phyloP scores from a whole-genome alignment of 2,888 invertebrate genomes.

The Blastobasis lacticolella region DNA sequence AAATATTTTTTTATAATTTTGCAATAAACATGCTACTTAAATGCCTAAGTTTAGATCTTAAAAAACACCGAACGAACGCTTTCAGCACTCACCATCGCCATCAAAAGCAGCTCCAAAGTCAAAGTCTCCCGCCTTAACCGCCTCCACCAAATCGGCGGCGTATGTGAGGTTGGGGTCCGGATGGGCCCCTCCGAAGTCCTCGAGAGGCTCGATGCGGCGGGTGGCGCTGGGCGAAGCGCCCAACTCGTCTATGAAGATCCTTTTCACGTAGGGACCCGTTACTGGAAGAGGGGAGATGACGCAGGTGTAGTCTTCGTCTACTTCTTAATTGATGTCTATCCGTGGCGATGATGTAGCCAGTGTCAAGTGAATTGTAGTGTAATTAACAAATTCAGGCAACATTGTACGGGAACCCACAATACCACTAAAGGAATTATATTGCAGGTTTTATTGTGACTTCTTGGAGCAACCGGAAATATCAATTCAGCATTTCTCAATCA shows the following conservation, averaged over 20 bases:
- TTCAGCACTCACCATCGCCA: conserved; percentile 85
- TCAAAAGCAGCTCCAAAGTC: conserved; percentile 97
- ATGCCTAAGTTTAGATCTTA: neutral
- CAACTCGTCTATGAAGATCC: conserved; percentile 90
- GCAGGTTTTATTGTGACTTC: too few relatives aligned
- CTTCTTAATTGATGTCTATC: too few relatives aligned
- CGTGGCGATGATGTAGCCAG: too few relatives aligned
- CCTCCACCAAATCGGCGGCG: conserved; percentile 84
- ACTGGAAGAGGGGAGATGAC: conserved; percentile 70
- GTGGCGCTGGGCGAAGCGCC: conserved; percentile 82
- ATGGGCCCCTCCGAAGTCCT: conserved; percentile 96
- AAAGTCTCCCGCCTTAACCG: conserved; percentile 75
- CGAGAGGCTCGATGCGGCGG: conserved; percentile 85
- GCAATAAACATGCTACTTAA: too few relatives aligned
- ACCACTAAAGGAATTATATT: too few relatives aligned
- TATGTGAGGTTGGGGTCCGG: conserved; percentile 98
- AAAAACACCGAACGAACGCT: neutral
- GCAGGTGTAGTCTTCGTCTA: too few relatives aligned
- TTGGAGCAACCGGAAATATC: too few relatives aligned
- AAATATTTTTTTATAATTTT: too few relatives aligned
- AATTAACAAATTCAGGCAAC: too few relatives aligned
- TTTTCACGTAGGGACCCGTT: conserved; percentile 95
- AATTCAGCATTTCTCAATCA: too few relatives aligned
- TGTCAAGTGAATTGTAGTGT: too few relatives aligned
- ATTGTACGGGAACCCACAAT: too few relatives aligned